Evolutionary conservation across 2,888 invertebrate genomes (phyloP), one percentile per base, ranked within the genome.

Genomic region (Aporophyla nigra): DNA sequence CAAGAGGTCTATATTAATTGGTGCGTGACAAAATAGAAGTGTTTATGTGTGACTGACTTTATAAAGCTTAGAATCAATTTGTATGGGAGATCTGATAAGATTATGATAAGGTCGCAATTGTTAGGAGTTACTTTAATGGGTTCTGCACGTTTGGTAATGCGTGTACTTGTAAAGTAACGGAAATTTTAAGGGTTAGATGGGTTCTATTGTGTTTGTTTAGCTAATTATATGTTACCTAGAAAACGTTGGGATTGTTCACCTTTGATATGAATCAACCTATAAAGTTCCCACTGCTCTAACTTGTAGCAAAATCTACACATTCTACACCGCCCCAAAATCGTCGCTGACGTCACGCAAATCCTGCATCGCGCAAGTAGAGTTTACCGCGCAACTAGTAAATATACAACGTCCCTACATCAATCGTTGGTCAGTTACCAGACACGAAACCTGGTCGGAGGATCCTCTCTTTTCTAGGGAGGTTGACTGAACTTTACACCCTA

Each of bases 31-130:
- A 90, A 88, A 85, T 89, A 79, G 77, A 90, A 90, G 90, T 93
- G 91, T 93, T 93, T 94, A 92, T 91, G 91, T 90, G 87, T 91
- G 91, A 93, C 88, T 92, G 93, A 90, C 85, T 93, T 90, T 91
- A 82, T 90, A 91, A 90, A 91, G 90, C 86, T 83, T 78, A 85
- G 78, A 87, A 91, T 90, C 90, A 90, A 88, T 90, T 87, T 86
- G 79, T 85, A 78, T 59, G 40, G 51, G 62, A 86, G 83, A 80
- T 84, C 53, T 84, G 89, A 91, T 91, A 83, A 87, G 90, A 90
- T 91, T 85, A 87, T 87, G 87, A 88, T 87, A 84, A 85, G 85
- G 87, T 89, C 5, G 75, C 78, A 82, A 90, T 87, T 87, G 89
- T 90, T 90, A 88, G 82, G 78, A 89, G 90, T 89, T 88, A 74